Conservation (phyloP, 2,113 vertebrate species). For the Ophiodon elongatus region DNA sequence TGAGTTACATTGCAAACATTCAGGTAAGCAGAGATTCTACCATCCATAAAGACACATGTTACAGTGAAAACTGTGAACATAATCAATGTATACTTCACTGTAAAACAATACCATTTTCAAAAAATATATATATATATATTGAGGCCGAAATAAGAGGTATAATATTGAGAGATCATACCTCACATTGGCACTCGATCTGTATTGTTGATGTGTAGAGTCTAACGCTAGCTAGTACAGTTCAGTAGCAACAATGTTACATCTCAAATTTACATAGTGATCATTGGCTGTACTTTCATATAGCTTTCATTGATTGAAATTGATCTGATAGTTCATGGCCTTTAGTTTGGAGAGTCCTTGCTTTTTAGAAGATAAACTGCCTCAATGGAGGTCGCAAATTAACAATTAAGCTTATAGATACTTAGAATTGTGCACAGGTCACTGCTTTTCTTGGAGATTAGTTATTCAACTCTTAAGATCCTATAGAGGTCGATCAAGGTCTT, state of each 20-base stretch:
- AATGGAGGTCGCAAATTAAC: background rate
- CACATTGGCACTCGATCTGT: conserved; percentile 38
- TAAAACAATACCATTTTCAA: conserved; percentile 56
- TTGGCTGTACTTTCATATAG: background rate
- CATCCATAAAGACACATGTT: conserved; percentile 77
- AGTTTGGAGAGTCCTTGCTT: background rate
- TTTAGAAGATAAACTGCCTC: conserved; percentile 4
- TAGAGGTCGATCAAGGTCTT: conserved; percentile 1
- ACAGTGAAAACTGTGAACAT: conserved; percentile 69
- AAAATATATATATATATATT: conserved; percentile 41
- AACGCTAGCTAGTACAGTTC: background rate
- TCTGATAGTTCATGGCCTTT: background rate
- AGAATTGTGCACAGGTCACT: background rate
- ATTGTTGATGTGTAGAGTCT: conserved; percentile 7
- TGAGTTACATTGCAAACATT: conserved; percentile 64
- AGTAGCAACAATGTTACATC: conserved; percentile 21
- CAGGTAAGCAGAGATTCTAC: conserved; percentile 62
- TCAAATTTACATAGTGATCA: conserved; percentile 15
- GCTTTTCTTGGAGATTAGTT: background rate
- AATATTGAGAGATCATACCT: conserved; percentile 42
- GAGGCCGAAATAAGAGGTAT: conserved; percentile 77
- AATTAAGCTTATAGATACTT: background rate
- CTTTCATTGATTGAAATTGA: background rate
- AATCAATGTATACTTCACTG: conserved; percentile 66
- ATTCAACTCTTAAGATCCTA: conserved; percentile 15